Conservation (phyloP, 2,113 vertebrate species). For the Uropsilus gracilis region DNA sequence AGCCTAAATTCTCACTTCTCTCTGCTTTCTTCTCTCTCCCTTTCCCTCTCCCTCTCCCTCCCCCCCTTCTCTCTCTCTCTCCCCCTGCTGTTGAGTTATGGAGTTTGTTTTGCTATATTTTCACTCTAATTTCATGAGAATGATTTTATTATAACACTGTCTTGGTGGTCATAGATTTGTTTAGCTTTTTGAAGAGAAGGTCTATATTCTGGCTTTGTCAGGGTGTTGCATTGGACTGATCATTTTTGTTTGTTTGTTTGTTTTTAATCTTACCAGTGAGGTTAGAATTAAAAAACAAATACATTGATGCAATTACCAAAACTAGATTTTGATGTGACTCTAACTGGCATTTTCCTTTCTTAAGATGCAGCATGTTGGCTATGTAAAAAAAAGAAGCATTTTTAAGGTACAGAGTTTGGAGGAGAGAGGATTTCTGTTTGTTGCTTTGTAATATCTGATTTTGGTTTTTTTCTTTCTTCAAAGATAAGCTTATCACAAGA, state of each 20-base stretch:
- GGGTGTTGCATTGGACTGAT: neutral
- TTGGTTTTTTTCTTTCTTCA: neutral
- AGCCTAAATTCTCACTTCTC: neutral
- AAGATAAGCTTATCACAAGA: neutral
- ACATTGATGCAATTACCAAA: neutral
- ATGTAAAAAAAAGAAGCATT: neutral
- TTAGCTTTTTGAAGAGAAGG: neutral
- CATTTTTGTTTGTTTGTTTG: too few relatives aligned
- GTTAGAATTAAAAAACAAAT: slow-evolving; percentile 31
- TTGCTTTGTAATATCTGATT: neutral
- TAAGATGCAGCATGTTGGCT: neutral
- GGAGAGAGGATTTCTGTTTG: neutral
- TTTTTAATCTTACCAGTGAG: neutral
- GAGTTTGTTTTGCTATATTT: slow-evolving; percentile 20
- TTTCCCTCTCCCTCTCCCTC: too few relatives aligned
- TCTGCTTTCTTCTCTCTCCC: neutral
- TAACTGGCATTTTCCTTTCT: neutral
- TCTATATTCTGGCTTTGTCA: neutral
- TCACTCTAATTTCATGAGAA: neutral
- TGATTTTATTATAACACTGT: neutral
- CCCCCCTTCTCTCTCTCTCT: too few relatives aligned
- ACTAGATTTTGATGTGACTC: neutral
- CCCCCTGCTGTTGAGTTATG: neutral
- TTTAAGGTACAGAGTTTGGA: neutral
- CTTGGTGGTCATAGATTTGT: neutral